phyloP scores from a whole-genome alignment of 1,140 invertebrate genomes.

The Pseudobourletiella spinata region DNA sequence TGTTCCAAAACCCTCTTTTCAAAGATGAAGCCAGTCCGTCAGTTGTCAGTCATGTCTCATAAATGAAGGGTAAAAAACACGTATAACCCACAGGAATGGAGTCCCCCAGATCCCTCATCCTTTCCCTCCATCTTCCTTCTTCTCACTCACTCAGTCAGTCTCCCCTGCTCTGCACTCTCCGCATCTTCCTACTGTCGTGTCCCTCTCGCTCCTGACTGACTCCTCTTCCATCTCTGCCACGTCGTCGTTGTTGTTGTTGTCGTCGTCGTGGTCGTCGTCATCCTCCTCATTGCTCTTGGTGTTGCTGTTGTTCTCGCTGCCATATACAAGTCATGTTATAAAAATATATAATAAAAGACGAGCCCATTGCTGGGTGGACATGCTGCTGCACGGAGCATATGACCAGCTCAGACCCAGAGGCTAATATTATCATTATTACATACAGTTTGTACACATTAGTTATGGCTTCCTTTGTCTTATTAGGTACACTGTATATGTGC shows the following conservation, averaged over 20 bases:
- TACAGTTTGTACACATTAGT: no score
- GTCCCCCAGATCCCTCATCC: neutral
- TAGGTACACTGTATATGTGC: no score
- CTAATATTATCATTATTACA: no score
- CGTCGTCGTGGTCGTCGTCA: neutral
- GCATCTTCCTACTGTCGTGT: neutral
- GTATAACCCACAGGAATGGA: neutral
- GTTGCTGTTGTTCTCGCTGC: no score
- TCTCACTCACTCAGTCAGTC: constrained; percentile 6
- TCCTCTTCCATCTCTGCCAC: neutral
- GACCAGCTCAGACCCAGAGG: no score
- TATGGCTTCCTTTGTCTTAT: no score
- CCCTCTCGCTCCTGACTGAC: no score
- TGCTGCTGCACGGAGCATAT: no score
- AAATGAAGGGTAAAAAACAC: constrained; percentile 10
- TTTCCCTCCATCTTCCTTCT: constrained; percentile 4
- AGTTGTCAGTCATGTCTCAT: constrained; percentile 9
- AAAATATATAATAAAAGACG: no score
- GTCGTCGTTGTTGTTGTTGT: neutral
- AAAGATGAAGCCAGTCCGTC: constrained; percentile 8
- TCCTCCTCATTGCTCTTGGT: neutral
- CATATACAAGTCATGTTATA: no score
- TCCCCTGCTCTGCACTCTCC: neutral
- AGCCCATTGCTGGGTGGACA: no score
- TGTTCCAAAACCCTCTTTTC: constrained; percentile 11